Percentiles rank a stretch among this genome's conserved stretches.
phyloP scores from a whole-genome alignment of 2,888 invertebrate genomes.

The Tanypteryx hageni region DNA sequence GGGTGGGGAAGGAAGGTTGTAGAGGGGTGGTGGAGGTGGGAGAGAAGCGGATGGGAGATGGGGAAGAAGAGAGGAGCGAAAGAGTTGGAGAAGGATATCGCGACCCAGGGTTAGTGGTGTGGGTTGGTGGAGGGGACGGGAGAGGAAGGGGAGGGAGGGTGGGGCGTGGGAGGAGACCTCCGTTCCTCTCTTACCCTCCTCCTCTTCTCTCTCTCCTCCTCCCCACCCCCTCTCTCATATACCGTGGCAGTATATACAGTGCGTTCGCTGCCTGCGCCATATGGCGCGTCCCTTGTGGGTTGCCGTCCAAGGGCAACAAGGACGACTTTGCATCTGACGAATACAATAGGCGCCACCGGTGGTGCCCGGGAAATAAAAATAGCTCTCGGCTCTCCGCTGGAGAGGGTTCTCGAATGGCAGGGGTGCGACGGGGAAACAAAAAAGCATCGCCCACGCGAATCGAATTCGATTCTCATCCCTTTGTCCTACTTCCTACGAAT shows the following conservation, averaged over 20 bases:
- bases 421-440: not conserved
- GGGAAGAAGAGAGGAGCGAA: not conserved
- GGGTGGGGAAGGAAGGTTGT: not conserved
- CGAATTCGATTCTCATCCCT: not conserved
- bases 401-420: not conserved
- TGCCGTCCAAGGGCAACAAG: not conserved
- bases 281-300: constrained; percentile 3
- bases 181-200: not conserved
- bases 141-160: not conserved
- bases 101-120: not conserved
- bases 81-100: not conserved
- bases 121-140: no score
- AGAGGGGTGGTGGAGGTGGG: not conserved
- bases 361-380: not conserved
- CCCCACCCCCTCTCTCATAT: not conserved
- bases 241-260: not conserved
- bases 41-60: not conserved
- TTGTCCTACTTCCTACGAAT: not conserved
- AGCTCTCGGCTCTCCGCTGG: not conserved
- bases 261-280: not conserved
- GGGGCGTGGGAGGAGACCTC: constrained; percentile 16
- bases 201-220: no score
- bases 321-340: not conserved
- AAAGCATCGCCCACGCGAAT: not conserved
- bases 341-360: not conserved